A percentile compares a stretch with the other conserved stretches of the same genome.
Evolutionary conservation across 2,797 vertebrate genomes (phyloP).

Genomic region (Xerus rutilus): DNA sequence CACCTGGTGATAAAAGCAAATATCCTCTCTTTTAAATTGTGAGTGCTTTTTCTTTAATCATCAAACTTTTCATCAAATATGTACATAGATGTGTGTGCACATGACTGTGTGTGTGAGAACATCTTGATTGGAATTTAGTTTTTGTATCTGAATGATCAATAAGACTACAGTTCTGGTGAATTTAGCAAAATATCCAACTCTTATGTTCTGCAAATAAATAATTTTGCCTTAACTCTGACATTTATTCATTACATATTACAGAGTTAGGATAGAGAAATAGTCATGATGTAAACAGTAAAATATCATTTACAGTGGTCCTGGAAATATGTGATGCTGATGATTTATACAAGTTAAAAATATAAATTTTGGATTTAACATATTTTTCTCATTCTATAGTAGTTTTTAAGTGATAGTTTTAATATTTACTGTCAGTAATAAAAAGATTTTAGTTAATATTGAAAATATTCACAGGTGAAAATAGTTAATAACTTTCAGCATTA

Average conservation of each 20-base stretch:
- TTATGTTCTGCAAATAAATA: conserved; percentile 82
- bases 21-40: conserved; percentile 89
- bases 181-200: conserved; percentile 81
- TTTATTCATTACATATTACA: conserved; percentile 82
- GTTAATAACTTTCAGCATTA: conserved; percentile 53
- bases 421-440: conserved; percentile 49
- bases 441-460: conserved; percentile 49
- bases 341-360: conserved; percentile 43
- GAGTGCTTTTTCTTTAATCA: conserved; percentile 90
- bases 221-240: conserved; percentile 86
- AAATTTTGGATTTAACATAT: conserved; percentile 41
- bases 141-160: conserved; percentile 85
- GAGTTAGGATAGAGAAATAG: conserved; percentile 76
- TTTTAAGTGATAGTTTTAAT: conserved; percentile 67
- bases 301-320: conserved; percentile 78
- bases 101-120: conserved; percentile 71
- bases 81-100: conserved; percentile 60
- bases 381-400: conserved; percentile 58
- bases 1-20: conserved; percentile 97
- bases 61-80: conserved; percentile 90
- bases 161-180: conserved; percentile 81
- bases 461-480: conserved; percentile 50
- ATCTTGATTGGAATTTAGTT: conserved; percentile 85
- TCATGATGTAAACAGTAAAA: conserved; percentile 80
- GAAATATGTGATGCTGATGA: conserved; percentile 69